A percentile compares a stretch with the other conserved stretches of the same genome.
Conservation (phyloP, 2,113 vertebrate species). For the Aplodontia rufa region DNA sequence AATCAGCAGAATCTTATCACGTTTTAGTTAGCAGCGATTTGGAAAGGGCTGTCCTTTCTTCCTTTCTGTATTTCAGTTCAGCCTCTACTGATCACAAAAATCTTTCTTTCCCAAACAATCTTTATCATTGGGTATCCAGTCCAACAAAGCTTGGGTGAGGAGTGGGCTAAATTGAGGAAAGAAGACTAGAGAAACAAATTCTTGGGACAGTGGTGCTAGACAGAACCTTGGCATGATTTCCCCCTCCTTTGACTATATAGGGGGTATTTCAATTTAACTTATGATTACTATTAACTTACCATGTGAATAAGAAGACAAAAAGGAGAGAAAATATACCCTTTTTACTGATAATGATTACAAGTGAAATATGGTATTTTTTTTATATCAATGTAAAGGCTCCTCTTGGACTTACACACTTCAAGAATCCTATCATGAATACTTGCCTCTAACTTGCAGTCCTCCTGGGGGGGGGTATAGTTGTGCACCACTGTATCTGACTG, state of each 20-base stretch:
- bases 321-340: slow-evolving; percentile 23
- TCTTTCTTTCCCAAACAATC: not conserved
- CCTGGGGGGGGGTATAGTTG: too few species aligned
- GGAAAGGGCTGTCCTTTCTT: slow-evolving; percentile 53
- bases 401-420: slow-evolving; percentile 42
- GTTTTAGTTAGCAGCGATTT: slow-evolving; percentile 40
- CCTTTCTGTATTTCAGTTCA: not conserved
- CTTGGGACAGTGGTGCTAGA: not conserved
- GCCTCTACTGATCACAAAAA: not conserved
- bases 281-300: slow-evolving; percentile 42
- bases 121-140: not conserved
- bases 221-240: too few species aligned
- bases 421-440: slow-evolving; percentile 19
- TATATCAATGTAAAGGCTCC: not conserved
- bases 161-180: not conserved
- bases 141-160: not conserved
- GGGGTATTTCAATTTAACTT: slow-evolving; percentile 71
- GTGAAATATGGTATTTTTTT: slow-evolving; percentile 75
- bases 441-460: too few species aligned
- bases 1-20: slow-evolving; percentile 51
- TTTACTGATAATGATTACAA: slow-evolving; percentile 72
- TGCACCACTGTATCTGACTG: too few species aligned
- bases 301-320: slow-evolving; percentile 5
- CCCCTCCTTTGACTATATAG: not conserved
- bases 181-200: not conserved